Conservation (phyloP, 2,113 vertebrate species). For the Apeltes quadracus region DNA sequence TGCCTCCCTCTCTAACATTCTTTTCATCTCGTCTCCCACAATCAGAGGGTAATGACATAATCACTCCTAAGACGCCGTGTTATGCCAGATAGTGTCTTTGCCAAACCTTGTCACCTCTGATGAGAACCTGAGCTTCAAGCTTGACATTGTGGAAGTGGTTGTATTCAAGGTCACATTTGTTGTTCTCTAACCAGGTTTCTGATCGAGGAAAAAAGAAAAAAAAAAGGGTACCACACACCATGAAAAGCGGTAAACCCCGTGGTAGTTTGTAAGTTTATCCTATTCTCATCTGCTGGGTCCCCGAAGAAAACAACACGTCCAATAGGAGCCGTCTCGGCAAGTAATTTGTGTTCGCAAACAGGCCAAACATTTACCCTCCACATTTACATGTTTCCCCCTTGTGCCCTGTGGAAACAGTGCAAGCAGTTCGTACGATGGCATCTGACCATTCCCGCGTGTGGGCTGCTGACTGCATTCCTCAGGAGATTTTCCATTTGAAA, state of each 20-base stretch:
- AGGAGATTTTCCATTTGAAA: constrained; percentile 74
- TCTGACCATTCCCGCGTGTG: constrained; percentile 71
- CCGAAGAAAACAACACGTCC: constrained; percentile 56
- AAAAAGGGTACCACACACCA: constrained; percentile 44
- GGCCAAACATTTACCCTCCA: constrained; percentile 71
- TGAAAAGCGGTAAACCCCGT: constrained; percentile 32
- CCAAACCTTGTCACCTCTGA: constrained; percentile 72
- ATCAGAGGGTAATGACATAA: constrained; percentile 82
- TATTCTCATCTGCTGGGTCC: constrained; percentile 54
- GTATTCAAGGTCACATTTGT: constrained; percentile 37
- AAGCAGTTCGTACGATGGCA: constrained; percentile 66
- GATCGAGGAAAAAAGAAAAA: neutral
- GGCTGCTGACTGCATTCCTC: constrained; percentile 68
- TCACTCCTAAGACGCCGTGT: constrained; percentile 73
- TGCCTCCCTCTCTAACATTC: constrained; percentile 70
- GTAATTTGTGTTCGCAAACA: constrained; percentile 62
- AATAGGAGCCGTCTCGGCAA: constrained; percentile 60
- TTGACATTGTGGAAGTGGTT: constrained; percentile 49
- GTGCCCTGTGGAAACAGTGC: constrained; percentile 72
- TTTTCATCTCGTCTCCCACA: constrained; percentile 80
- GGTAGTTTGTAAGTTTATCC: constrained; percentile 59
- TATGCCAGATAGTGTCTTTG: constrained; percentile 71
- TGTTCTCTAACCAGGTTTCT: constrained; percentile 33
- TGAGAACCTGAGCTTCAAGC: constrained; percentile 54
- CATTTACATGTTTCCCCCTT: constrained; percentile 71